Evolutionary conservation across 64 coral and sea anemone genomes (phyloP).

Genomic region (Montipora cactus): DNA sequence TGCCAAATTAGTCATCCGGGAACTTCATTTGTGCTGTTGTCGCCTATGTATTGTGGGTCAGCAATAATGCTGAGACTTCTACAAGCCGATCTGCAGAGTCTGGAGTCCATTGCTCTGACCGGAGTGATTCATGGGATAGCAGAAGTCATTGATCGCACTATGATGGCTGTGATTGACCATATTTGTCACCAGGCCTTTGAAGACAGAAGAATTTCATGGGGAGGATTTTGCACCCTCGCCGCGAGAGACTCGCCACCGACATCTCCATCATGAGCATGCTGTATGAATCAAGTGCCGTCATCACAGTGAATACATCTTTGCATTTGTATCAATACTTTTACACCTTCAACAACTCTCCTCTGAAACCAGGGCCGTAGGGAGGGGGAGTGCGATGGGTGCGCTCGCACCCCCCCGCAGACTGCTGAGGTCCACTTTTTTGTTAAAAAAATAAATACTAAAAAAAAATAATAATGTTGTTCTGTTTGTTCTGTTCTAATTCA

Average conservation of each 20-base stretch:
- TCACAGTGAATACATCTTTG: neutral
- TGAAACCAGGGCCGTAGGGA: too few relatives aligned
- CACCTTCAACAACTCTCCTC: neutral
- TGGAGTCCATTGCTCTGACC: slow-evolving; percentile 12
- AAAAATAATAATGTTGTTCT: too few relatives aligned
- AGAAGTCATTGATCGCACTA: slow-evolving; percentile 22
- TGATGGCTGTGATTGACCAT: neutral
- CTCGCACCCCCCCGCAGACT: too few relatives aligned
- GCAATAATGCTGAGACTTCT: slow-evolving; percentile 14
- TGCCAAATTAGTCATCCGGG: slow-evolving; percentile 22
- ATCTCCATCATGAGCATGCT: slow-evolving; percentile 17
- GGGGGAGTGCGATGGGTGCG: too few relatives aligned
- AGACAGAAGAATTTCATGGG: neutral
- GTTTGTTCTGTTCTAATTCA: too few relatives aligned
- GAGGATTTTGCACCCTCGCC: slow-evolving; percentile 18
- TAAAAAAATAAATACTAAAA: too few relatives aligned
- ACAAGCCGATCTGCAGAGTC: slow-evolving; percentile 19
- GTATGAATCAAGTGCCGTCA: slow-evolving; percentile 14
- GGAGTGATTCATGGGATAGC: slow-evolving; percentile 21
- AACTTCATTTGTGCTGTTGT: slow-evolving; percentile 7
- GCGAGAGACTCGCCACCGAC: slow-evolving; percentile 10
- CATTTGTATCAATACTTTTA: slow-evolving; percentile 26
- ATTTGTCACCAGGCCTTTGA: neutral
- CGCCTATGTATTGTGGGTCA: slow-evolving; percentile 13
- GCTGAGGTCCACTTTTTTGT: too few relatives aligned